phyloP scores from a whole-genome alignment of 1,140 invertebrate genomes.

The Tribolium madens region DNA sequence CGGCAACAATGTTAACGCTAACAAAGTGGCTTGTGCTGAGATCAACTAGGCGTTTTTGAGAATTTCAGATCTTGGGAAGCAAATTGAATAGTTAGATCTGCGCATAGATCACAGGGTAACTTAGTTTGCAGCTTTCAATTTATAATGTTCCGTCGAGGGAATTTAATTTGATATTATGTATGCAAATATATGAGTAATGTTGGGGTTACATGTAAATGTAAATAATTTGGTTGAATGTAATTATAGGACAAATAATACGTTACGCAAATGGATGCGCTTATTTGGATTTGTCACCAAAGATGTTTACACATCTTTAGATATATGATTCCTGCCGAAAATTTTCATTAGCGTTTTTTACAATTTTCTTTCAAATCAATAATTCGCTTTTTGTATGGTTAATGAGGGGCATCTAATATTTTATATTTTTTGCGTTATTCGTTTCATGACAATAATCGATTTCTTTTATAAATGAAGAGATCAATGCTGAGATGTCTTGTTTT shows the following conservation, averaged over 20 bases:
- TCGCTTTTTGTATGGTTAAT: not conserved
- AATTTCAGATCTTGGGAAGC: slow-evolving; percentile 8
- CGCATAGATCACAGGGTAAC: slow-evolving; percentile 34
- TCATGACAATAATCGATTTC: slow-evolving; percentile 19
- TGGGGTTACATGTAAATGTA: slow-evolving; percentile 36
- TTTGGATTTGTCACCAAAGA: not conserved
- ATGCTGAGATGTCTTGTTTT: slow-evolving; percentile 27
- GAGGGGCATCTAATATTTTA: not conserved
- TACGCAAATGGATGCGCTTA: slow-evolving; percentile 7
- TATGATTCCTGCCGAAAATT: not conserved
- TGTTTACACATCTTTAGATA: not conserved
- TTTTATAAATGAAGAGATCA: slow-evolving; percentile 37
- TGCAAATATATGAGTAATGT: slow-evolving; percentile 39
- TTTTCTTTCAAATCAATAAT: not conserved
- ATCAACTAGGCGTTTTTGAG: slow-evolving; percentile 11
- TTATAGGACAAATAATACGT: slow-evolving; percentile 31
- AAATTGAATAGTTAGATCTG: slow-evolving; percentile 26
- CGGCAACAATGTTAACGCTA: slow-evolving; percentile 21
- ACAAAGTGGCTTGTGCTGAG: slow-evolving; percentile 2
- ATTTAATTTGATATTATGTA: slow-evolving; percentile 39
- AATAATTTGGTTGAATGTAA: slow-evolving; percentile 29
- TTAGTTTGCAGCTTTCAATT: slow-evolving; percentile 37
- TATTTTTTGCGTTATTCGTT: slow-evolving; percentile 24
- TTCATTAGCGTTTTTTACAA: not conserved
- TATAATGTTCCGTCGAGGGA: slow-evolving; percentile 27